These are phyloP conservation scores for Ischnura elegans DNA, from an alignment of 2,888 invertebrate genomes.

Conservation along the genomic window DNA sequence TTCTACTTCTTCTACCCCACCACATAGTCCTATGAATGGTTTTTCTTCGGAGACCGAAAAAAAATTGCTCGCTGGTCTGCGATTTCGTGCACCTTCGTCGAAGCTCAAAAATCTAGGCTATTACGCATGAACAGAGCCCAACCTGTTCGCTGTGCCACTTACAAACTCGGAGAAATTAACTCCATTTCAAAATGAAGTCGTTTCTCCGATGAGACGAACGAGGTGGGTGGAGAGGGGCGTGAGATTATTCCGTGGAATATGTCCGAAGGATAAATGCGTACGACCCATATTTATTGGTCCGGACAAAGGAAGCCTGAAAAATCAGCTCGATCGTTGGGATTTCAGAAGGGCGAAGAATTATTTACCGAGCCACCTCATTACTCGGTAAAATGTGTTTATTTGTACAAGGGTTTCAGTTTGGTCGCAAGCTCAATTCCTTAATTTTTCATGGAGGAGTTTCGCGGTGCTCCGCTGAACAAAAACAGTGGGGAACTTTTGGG, in stretches of 20 bases:
- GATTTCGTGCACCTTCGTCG: conserved; percentile 1
- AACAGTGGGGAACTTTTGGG: neutral
- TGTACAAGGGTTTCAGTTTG: neutral
- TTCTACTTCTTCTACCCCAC: neutral
- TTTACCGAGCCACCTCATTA: neutral
- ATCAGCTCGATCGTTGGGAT: neutral
- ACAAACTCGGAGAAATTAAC: conserved; percentile 26
- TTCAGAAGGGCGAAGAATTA: neutral
- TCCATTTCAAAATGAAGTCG: neutral
- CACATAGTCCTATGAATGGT: neutral
- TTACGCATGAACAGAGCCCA: conserved; percentile 38
- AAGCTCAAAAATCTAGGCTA: conserved; percentile 38
- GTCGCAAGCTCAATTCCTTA: neutral
- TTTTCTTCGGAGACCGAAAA: neutral
- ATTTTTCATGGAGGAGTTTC: neutral
- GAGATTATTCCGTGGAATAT: neutral
- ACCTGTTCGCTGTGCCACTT: conserved; percentile 38
- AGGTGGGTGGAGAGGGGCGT: neutral
- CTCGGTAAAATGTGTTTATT: neutral
- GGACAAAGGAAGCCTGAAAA: neutral
- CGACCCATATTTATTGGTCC: neutral
- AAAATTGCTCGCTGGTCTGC: neutral
- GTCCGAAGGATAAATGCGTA: neutral
- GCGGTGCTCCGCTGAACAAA: neutral
- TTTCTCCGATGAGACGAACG: neutral